Conservation (phyloP, 2,113 vertebrate species). For the Acrocephalus kingi region DNA sequence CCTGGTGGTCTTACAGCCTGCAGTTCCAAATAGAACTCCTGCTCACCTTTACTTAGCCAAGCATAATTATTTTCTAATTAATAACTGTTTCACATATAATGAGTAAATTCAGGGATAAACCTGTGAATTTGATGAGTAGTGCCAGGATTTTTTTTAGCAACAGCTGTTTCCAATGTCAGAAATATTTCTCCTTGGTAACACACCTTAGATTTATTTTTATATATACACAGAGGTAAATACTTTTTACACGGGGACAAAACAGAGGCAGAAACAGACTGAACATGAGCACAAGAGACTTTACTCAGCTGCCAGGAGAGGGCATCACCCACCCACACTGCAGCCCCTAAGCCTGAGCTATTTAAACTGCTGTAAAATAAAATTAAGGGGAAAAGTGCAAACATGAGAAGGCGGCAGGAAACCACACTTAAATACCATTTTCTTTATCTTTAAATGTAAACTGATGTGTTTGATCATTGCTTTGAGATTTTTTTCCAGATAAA, state of each 20-base stretch:
- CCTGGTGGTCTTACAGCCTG: background rate
- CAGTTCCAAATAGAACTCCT: background rate
- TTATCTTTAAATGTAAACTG: background rate
- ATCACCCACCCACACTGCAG: background rate
- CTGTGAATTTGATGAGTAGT: background rate
- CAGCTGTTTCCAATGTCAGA: background rate
- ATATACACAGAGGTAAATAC: accelerated
- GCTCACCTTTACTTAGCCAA: background rate
- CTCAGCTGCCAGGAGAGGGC: slow-evolving; percentile 18
- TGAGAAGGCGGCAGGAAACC: background rate
- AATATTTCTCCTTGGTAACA: background rate
- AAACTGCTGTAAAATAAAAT: background rate
- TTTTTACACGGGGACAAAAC: accelerated
- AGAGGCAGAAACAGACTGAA: background rate
- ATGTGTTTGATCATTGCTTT: background rate
- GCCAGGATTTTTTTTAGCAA: background rate
- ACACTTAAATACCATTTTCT: accelerated
- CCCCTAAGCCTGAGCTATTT: background rate
- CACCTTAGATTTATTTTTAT: background rate
- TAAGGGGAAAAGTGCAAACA: background rate
- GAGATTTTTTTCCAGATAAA: background rate
- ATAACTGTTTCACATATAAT: background rate
- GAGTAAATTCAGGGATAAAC: background rate
- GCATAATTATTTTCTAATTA: background rate
- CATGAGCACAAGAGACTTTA: accelerated